Base-by-base conservation (phyloP, 1,140 invertebrate genomes). In the Drosophila saltans region DNA sequence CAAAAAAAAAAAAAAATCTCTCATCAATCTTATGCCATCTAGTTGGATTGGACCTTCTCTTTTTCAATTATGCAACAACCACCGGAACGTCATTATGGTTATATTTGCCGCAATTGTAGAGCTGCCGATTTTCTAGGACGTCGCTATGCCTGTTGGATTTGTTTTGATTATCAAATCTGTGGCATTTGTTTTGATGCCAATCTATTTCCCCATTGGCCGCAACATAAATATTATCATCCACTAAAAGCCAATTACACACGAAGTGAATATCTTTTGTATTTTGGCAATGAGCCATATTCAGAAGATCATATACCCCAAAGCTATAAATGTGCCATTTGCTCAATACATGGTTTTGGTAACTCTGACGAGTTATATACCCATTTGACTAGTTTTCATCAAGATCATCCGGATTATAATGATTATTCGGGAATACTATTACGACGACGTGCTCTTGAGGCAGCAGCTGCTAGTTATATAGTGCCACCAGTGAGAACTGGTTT, bases 251-350 rank as follows among this genome's bases (percentile, higher is more conserved):
- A 72, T 21, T 82, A 76, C 2, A 58, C 80, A 1, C 72, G 62
- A 2, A 24, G 55, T 39, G 75, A 71, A 1, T 82, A 28, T 40
- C 56, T 64, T 10, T 40, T 78, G 6, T 82, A 72, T 63, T 82
- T 82, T 21, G 66, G 40, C 7, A 66, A 48, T 1, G 80, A 82
- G 10, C 0, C 8, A 0, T 72, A 72, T 26, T 11, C 8, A 24
- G 21, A 7, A 2, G 3, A 43, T 8, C 66, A 55, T 11, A 52
- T 66, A 11, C 55, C 55, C 2, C 80, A 82, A 71, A 82, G 80
- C 64, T 82, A 75, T n/a, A 82, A 69, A 48, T 82, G 80, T 26
- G 80, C 71, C 2, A 21, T 82, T 0, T 82, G 80, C 11, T 24
- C 55, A 0, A 5, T 2, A 2, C 16, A 2, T 2, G 80, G 80